Conservation (phyloP, 2,888 invertebrate genomes). For the Eledone cirrhosa region DNA sequence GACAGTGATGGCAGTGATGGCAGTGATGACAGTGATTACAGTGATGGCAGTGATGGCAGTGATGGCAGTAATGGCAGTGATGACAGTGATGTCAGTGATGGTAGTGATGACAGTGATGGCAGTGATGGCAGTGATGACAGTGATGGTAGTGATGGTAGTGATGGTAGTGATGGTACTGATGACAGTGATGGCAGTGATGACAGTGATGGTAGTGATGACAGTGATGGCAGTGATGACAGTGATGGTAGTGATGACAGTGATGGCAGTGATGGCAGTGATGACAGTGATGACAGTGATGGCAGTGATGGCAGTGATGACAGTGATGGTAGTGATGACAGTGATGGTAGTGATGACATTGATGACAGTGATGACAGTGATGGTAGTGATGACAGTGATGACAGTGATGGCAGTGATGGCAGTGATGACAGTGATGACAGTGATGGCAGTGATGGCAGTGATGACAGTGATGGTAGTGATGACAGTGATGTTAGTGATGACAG, state of each 20-base stretch:
- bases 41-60: not conserved
- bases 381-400: constrained; percentile 10
- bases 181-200: constrained; percentile 2
- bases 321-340: constrained; percentile 16
- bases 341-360: too few species aligned
- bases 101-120: not conserved
- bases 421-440: constrained; percentile 9
- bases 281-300: constrained; percentile 9
- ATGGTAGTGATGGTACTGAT: constrained; percentile 15
- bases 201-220: constrained; percentile 8
- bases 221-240: constrained; percentile 21
- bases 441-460: constrained; percentile 4
- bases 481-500: too few species aligned
- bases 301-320: constrained; percentile 17
- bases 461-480: constrained; percentile 3
- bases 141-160: constrained; percentile 16
- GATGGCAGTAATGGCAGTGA: too few species aligned
- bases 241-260: constrained; percentile 16
- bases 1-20: too few species aligned
- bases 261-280: constrained; percentile 13
- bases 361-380: too few species aligned
- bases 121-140: constrained; percentile 10
- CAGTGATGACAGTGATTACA: too few species aligned
- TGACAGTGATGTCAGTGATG: too few species aligned
- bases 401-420: constrained; percentile 4